phyloP scores from a whole-genome alignment of 2,888 invertebrate genomes.

The Rugalucina vietnamica region DNA sequence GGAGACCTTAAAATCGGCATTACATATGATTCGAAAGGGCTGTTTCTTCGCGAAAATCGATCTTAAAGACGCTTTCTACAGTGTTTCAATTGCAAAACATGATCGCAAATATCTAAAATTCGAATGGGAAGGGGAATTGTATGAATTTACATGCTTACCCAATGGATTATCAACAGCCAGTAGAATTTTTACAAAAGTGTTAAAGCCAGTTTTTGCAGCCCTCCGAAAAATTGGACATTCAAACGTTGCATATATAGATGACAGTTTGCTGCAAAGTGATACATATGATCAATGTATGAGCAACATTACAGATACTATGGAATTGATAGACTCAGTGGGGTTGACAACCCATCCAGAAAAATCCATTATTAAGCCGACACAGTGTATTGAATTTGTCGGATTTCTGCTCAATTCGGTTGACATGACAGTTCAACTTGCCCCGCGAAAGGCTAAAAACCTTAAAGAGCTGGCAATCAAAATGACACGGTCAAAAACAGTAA shows the following conservation, averaged over 20 bases:
- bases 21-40: neutral
- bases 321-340: neutral
- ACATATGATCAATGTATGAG: neutral
- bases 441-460: neutral
- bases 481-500: neutral
- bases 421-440: neutral
- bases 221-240: neutral
- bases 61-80: conserved; percentile 10
- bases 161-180: neutral
- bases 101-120: neutral
- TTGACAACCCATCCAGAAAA: conserved; percentile 9
- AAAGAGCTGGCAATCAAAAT: neutral
- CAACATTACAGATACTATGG: neutral
- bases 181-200: neutral
- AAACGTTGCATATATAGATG: conserved; percentile 6
- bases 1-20: neutral
- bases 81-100: neutral
- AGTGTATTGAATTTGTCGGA: neutral
- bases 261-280: conserved; percentile 11
- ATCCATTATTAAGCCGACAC: neutral
- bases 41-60: conserved; percentile 14
- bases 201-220: conserved; percentile 47
- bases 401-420: neutral
- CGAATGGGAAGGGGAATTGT: neutral
- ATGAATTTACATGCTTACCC: neutral